These are phyloP conservation scores for Emys orbicularis DNA, from an alignment of 2,797 vertebrate species.

Conservation along the genomic window DNA sequence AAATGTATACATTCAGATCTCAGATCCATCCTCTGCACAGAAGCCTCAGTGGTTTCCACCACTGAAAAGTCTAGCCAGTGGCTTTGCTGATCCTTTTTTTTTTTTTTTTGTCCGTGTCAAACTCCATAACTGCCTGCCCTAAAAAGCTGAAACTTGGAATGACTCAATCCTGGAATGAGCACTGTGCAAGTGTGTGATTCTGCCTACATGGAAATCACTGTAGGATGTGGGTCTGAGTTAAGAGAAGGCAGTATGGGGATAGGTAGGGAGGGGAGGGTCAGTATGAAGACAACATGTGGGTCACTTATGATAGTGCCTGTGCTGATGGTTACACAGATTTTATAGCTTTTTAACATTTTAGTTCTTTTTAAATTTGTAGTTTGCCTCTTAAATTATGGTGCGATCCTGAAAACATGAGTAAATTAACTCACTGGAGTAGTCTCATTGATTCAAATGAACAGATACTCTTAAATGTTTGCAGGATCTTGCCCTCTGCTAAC, in stretches of 20 bases:
- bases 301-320: not conserved
- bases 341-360: not conserved
- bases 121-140: not conserved
- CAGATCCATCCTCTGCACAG: not conserved
- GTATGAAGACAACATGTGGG: not conserved
- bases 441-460: not conserved
- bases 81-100: not conserved
- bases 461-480: not conserved
- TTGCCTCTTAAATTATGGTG: not conserved
- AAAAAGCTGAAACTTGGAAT: not conserved
- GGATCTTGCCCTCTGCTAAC: not conserved
- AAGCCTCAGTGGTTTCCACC: not conserved
- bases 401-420: not conserved
- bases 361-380: not conserved
- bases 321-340: not conserved
- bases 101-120: not conserved
- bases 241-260: not conserved
- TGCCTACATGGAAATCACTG: not conserved
- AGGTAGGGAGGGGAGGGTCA: not conserved
- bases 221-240: not conserved
- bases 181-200: not conserved
- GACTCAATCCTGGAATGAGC: not conserved
- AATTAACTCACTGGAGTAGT: not conserved
- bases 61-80: not conserved
- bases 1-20: fast-evolving